Base-by-base conservation (phyloP, 2,113 vertebrate genomes). In the Stegastes partitus region DNA sequence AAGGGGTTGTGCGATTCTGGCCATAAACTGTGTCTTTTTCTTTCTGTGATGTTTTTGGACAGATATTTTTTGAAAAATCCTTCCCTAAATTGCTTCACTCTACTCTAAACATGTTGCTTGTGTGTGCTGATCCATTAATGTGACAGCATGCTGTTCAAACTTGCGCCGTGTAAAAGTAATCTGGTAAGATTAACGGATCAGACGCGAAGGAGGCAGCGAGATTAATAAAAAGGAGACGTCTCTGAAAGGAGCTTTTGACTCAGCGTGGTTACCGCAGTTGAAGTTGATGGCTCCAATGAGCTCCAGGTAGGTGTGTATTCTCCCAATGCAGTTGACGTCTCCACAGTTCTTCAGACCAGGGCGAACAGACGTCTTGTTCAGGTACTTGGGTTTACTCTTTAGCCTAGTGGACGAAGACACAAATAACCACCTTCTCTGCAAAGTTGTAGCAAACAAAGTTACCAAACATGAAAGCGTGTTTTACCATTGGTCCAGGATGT, bases 301-400 rank as follows among this genome's bases (percentile, higher is more conserved):
- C 68, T 99, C 98, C 93, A 99, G 86, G 94, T 99, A 99, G 0
- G 97, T 99, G 94, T 99, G 98, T 86, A 99, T 97, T 53, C 97
- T 94, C 54, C 98, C 98, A 31, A 99, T 99, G 90, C 98, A 99
- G 95, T 99, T 99, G 19, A 99, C 98, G 1, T 99, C 98, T 0
- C 98, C 98, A 2, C 98, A 99, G 93, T 99, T 98, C 95, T 97
- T 99, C 50, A 99, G 93, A 63, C 98, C 98, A 0, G 98, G 97
- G 2, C 98, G 97, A 34, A 99, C 98, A 0, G 97, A 99, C 0
- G 98, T 99, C 93, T 99, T 99, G 91, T 99, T 99, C 88, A 99
- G 93, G 93, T 99, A 99, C 77, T 94, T 97, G 45, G 98, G 98
- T 85, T 97, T 99, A 86, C 94, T 95, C 72, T 87, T 96, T 69